These are phyloP conservation scores for Mionectes macconnelli DNA, from an alignment of 2,113 vertebrate species.

Conservation along the genomic window DNA sequence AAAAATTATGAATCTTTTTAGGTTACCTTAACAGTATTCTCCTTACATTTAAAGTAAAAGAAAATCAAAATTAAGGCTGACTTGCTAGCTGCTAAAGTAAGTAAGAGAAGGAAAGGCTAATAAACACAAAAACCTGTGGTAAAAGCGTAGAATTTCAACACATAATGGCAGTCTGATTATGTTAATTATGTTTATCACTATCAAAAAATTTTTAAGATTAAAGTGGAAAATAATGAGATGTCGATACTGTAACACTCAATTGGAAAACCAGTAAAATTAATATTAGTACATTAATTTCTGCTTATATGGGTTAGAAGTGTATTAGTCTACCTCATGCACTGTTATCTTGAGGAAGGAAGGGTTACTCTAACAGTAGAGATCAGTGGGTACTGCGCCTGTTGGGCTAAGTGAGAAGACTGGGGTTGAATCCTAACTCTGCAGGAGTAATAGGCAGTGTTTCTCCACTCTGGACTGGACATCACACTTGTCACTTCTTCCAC, in stretches of 20 bases:
- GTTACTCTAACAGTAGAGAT: background rate
- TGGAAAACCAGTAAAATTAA: background rate
- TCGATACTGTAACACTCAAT: background rate
- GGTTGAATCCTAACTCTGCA: background rate
- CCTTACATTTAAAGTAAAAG: background rate
- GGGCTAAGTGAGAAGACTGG: background rate
- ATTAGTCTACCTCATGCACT: background rate
- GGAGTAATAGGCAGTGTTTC: background rate
- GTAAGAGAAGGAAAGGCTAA: background rate
- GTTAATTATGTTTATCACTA: background rate
- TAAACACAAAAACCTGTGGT: background rate
- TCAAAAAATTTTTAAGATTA: background rate
- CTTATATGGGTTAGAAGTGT: background rate
- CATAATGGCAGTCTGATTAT: background rate
- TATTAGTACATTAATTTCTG: background rate
- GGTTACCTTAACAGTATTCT: background rate
- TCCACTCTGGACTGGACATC: background rate
- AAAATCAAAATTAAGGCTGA: background rate
- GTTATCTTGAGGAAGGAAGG: background rate
- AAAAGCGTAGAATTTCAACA: background rate
- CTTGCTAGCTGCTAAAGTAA: background rate
- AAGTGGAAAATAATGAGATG: background rate
- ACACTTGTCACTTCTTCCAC: background rate
- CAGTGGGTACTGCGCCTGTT: background rate
- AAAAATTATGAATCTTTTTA: conserved; percentile 13